These are phyloP conservation scores for Bombus sylvicola DNA, from an alignment of 1,140 invertebrate species.

Conservation along the genomic window DNA sequence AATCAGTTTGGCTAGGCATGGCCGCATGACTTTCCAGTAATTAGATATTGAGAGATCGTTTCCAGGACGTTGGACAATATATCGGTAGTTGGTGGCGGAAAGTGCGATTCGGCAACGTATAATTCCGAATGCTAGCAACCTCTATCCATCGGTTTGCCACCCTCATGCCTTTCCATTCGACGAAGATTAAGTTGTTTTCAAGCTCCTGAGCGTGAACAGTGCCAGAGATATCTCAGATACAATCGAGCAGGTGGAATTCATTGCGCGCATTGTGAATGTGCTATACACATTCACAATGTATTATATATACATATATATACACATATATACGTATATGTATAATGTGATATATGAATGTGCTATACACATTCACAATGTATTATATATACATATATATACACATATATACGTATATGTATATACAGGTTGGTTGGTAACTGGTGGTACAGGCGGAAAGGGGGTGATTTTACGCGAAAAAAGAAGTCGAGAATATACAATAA, in stretches of 20 bases:
- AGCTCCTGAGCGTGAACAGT: slow-evolving; percentile 45
- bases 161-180: slow-evolving; percentile 37
- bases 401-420: no score
- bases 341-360: no score
- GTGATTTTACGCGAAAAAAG: no score
- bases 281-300: no score
- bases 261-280: no score
- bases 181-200: slow-evolving; percentile 67
- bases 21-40: slow-evolving; percentile 60
- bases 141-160: slow-evolving; percentile 42
- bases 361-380: no score
- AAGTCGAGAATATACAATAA: no score
- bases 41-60: slow-evolving; percentile 64
- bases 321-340: no score
- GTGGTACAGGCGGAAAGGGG: no score
- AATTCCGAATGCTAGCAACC: slow-evolving; percentile 47
- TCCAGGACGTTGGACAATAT: slow-evolving; percentile 58
- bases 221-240: slow-evolving; percentile 53
- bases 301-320: no score
- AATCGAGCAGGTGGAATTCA: slow-evolving; percentile 35
- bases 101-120: slow-evolving; percentile 52
- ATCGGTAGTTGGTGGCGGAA: slow-evolving; percentile 46
- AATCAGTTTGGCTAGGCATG: slow-evolving; percentile 55
- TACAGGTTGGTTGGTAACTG: no score
- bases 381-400: no score